Evolutionary conservation across 2,797 vertebrate genomes (phyloP).

Genomic region (Acanthurus lineatus): DNA sequence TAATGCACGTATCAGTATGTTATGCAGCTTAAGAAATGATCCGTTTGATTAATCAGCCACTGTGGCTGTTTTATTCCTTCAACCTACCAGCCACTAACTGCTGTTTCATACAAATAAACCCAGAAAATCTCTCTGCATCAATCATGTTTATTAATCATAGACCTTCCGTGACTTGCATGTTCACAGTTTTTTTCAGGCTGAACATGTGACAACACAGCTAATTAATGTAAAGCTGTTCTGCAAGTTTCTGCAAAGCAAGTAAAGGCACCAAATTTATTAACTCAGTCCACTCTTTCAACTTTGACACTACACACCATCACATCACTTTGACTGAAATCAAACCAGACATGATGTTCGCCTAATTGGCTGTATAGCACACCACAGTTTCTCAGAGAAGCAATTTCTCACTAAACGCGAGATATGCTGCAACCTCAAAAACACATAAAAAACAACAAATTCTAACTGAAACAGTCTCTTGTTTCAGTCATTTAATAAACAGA

Average conservation of each 20-base stretch:
- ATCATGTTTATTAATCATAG: not conserved
- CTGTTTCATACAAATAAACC: not conserved
- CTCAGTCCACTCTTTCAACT: not conserved
- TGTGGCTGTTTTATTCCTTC: not conserved
- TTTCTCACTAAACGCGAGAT: not conserved
- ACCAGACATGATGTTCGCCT: constrained; percentile 5
- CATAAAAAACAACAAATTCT: not conserved
- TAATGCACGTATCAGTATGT: not conserved
- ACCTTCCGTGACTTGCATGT: not conserved
- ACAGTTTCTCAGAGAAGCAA: not conserved
- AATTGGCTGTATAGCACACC: constrained; percentile 7
- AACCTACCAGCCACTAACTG: not conserved
- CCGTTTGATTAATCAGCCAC: no score
- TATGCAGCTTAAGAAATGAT: no score
- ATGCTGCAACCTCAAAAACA: not conserved
- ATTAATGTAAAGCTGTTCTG: not conserved
- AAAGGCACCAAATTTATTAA: not conserved
- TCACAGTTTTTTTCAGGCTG: not conserved
- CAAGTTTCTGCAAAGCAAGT: not conserved
- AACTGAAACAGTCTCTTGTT: not conserved
- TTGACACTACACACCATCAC: not conserved
- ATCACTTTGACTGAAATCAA: constrained; percentile 6
- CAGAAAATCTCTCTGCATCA: not conserved
- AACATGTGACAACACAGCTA: not conserved
- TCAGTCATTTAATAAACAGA: not conserved